These are phyloP conservation scores for Plagiodera versicolora DNA, from an alignment of 2,888 invertebrate species.

Conservation along the genomic window DNA sequence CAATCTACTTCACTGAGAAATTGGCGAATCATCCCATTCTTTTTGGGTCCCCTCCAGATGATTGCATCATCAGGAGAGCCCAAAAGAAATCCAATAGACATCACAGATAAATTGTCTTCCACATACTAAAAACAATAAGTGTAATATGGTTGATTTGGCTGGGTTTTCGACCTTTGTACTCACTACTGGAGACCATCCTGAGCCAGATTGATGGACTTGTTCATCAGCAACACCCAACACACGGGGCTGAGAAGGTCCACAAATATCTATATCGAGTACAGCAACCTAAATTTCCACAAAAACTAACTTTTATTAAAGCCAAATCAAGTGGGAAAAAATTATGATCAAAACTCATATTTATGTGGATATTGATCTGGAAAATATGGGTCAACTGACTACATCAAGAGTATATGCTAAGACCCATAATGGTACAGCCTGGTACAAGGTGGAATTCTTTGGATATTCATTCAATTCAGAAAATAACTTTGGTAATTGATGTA, in stretches of 20 bases:
- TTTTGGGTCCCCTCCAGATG: slow-evolving; percentile 99
- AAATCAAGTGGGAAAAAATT: neutral
- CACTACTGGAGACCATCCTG: slow-evolving; percentile 88
- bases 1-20: slow-evolving; percentile 95
- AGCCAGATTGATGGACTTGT: slow-evolving; percentile 93
- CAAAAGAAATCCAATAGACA: slow-evolving; percentile 95
- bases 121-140: slow-evolving; percentile 66
- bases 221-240: slow-evolving; percentile 91
- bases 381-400: neutral
- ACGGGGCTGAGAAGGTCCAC: slow-evolving; percentile 96
- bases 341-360: neutral
- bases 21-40: slow-evolving; percentile 95
- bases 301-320: neutral
- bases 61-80: slow-evolving; percentile 89
- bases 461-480: neutral
- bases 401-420: neutral
- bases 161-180: slow-evolving; percentile 50
- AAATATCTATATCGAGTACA: slow-evolving; percentile 95
- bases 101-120: slow-evolving; percentile 91
- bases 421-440: neutral
- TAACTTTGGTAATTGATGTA: too few species aligned
- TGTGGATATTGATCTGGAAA: neutral
- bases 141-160: too few species aligned
- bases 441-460: neutral
- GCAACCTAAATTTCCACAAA: slow-evolving; percentile 68